Percentiles rank a stretch among this genome's conserved stretches.
Evolutionary conservation across 2,113 vertebrate genomes (phyloP).

Genomic region (Terrapene triunguis): DNA sequence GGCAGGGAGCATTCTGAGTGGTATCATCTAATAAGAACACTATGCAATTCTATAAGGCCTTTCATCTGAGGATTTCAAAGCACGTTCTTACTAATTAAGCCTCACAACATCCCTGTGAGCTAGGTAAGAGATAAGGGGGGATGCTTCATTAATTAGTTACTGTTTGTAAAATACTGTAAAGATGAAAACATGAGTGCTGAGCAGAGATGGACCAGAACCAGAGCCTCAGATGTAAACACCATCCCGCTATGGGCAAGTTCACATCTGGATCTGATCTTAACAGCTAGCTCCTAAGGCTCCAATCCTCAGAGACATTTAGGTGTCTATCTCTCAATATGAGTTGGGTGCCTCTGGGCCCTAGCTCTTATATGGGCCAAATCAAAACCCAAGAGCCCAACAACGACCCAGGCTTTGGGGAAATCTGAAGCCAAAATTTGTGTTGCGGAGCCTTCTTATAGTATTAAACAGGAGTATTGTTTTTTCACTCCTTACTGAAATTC

Average conservation of each 20-base stretch:
- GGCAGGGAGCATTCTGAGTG: not conserved
- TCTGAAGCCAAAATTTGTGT: not conserved
- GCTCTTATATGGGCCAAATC: not conserved
- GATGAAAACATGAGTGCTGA: not conserved
- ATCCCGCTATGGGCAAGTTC: not conserved
- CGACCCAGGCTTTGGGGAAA: not conserved
- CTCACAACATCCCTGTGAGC: conserved; percentile 2
- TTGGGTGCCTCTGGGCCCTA: not conserved
- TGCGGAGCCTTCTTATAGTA: not conserved
- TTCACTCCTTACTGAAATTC: not conserved
- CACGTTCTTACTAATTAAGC: not conserved
- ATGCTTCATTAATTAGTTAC: not conserved
- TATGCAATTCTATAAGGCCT: conserved; percentile 17
- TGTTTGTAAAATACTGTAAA: not conserved
- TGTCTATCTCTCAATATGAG: not conserved
- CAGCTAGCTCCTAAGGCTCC: not conserved
- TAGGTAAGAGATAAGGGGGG: not conserved
- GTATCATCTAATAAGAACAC: not conserved
- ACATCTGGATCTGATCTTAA: not conserved
- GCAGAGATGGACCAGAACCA: not conserved
- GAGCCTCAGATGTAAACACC: not conserved
- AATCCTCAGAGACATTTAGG: not conserved
- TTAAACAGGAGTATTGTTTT: not conserved
- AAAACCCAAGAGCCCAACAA: not conserved
- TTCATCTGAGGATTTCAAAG: conserved; percentile 32